Evolutionary conservation across 2,113 vertebrate species (phyloP).

Genomic region (Hipposideros armiger): DNA sequence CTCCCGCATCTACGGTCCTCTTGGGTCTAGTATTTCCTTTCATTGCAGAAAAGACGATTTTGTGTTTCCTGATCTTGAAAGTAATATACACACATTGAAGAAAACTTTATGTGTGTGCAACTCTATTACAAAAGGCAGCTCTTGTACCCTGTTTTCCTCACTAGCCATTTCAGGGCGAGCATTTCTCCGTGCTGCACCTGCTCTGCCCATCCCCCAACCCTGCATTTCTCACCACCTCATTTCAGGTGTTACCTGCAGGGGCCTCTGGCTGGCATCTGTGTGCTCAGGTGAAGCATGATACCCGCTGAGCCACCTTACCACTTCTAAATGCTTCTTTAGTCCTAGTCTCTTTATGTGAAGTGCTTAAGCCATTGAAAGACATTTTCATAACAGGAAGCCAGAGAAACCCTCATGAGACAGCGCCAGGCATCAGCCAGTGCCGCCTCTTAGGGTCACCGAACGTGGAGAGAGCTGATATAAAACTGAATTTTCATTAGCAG

Average conservation of each 20-base stretch:
- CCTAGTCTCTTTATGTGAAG: not conserved
- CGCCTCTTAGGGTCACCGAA: not conserved
- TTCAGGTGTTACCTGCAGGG: not conserved
- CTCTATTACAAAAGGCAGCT: not conserved
- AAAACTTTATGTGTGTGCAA: not conserved
- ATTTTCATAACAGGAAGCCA: not conserved
- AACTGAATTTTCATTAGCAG: not conserved
- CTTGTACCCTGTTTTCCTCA: not conserved
- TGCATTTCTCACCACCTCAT: not conserved
- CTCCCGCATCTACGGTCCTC: not conserved
- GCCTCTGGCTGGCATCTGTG: not conserved
- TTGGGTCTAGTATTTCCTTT: not conserved
- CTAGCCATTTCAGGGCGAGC: not conserved
- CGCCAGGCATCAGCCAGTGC: not conserved
- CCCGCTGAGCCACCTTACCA: not conserved
- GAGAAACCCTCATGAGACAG: not conserved
- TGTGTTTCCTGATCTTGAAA: constrained; percentile 30
- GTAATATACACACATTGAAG: not conserved
- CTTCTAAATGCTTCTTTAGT: not conserved
- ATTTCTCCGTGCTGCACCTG: not conserved
- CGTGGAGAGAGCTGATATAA: not conserved
- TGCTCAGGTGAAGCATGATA: not conserved
- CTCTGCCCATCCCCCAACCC: not conserved
- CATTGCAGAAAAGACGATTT: constrained; percentile 1
- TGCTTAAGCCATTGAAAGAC: not conserved